Base-by-base conservation (phyloP, 2,888 invertebrate genomes). In the Agelastica alni region DNA sequence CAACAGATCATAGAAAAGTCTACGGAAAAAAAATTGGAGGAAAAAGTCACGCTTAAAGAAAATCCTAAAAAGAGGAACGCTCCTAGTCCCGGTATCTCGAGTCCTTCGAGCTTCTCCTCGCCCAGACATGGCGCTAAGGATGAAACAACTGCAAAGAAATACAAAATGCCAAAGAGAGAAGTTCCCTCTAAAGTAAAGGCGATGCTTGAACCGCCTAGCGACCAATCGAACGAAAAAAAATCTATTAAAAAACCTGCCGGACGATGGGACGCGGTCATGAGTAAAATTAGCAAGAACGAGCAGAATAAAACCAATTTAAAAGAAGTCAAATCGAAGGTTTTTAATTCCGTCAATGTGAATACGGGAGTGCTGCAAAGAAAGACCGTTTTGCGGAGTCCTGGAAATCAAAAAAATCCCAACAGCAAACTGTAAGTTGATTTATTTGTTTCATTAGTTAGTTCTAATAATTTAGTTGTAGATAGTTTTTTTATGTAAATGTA, bases 231-330 rank as follows among this genome's bases (percentile, higher is more conserved):
- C 67, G 81, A 80, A 62, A 83, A 84, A 63, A 81, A 80, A 14
- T 62, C 58, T 32, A 71, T 75, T 2, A 83, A 85, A 68, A 77
- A 80, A 42, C 76, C 80, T 1, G 83, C 83, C 3, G 87, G 88
- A 13, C 84, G 90, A 63, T 91, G 93, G 84, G 92, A 92, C 70
- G 85, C 88, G 45, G 92, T 93, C 43, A 87, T 90, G 85, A 89
- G 87, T 76, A 89, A 89, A 76, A 89, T 91, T 58, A 85, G 87
- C 34, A 86, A 86, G 61, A 85, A 84, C 56, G 88, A 90, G 65
- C 85, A 85, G 67, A 81, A 81, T 30, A 88, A 88, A 71, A 84
- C 87, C 7, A 85, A 87, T 62, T 79, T 86, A 62, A 91, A 90
- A 76, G 93, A 95, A 74, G 88, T 95, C 26, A 95, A 94, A 76